Percentiles rank a stretch among this genome's conserved stretches.
These are phyloP conservation scores for Percopsis omiscomaycus DNA, from an alignment of 2,797 vertebrate genomes.

Conservation along the genomic window DNA sequence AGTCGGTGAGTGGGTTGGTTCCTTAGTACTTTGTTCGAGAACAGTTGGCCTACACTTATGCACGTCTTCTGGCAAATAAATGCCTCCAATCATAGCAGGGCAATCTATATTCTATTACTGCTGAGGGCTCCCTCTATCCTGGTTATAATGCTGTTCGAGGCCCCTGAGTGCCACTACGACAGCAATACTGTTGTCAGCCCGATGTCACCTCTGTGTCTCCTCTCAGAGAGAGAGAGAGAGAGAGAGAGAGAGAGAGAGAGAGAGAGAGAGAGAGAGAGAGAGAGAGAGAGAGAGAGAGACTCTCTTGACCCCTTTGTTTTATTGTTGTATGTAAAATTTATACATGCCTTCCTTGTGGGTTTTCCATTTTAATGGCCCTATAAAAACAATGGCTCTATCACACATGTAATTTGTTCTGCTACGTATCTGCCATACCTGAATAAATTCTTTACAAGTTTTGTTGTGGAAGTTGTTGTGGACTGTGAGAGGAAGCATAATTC, in stretches of 20 bases:
- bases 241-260: not conserved
- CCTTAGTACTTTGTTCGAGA: not conserved
- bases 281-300: slow-evolving; percentile 3
- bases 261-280: slow-evolving; percentile 1
- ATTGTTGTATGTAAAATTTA: slow-evolving; percentile 26
- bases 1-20: slow-evolving; percentile 5
- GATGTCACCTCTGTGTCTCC: slow-evolving; percentile 21
- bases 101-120: slow-evolving; percentile 40
- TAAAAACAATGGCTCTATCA: too few relatives aligned
- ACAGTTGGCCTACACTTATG: too few relatives aligned
- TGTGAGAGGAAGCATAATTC: not conserved
- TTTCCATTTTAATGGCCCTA: slow-evolving; percentile 21
- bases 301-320: slow-evolving; percentile 25
- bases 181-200: slow-evolving; percentile 20
- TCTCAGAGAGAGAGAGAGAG: slow-evolving; percentile 7
- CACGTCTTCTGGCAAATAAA: not conserved
- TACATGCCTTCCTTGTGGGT: slow-evolving; percentile 18
- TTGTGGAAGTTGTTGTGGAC: not conserved
- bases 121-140: slow-evolving; percentile 13
- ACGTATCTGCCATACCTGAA: not conserved
- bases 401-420: too few relatives aligned
- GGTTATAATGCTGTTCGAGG: slow-evolving; percentile 22
- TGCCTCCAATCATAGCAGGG: slow-evolving; percentile 11
- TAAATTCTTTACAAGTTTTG: not conserved
- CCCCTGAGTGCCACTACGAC: slow-evolving; percentile 21